Conservation (phyloP, 2,113 vertebrate genomes). For the Xenopus laevis region DNA sequence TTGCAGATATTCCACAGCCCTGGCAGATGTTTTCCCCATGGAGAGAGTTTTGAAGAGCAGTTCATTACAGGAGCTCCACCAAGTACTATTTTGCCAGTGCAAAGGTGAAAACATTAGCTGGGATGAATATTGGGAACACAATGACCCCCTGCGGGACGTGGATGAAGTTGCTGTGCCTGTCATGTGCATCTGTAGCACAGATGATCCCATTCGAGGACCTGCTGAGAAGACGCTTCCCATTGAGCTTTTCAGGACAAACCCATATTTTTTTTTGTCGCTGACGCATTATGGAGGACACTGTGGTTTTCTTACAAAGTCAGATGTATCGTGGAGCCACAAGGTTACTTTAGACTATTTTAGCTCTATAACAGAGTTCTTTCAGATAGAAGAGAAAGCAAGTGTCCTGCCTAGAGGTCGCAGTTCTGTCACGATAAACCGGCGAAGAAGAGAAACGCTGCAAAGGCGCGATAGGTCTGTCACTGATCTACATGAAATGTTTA, state of each 20-base stretch:
- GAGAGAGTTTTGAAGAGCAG: slow-evolving; percentile 61
- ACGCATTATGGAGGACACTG: slow-evolving; percentile 78
- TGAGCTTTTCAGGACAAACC: slow-evolving; percentile 77
- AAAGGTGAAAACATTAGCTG: slow-evolving; percentile 62
- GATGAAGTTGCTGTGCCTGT: slow-evolving; percentile 82
- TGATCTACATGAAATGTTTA: slow-evolving; percentile 58
- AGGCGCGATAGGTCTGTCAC: slow-evolving; percentile 46
- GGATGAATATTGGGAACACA: slow-evolving; percentile 82
- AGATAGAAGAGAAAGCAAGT: slow-evolving; percentile 62
- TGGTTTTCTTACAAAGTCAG: slow-evolving; percentile 60
- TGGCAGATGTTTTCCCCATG: slow-evolving; percentile 65
- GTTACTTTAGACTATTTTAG: slow-evolving; percentile 74
- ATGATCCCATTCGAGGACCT: slow-evolving; percentile 75
- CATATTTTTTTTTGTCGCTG: slow-evolving; percentile 78
- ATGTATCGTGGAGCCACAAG: slow-evolving; percentile 71
- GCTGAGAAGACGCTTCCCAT: slow-evolving; percentile 61
- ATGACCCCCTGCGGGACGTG: slow-evolving; percentile 84
- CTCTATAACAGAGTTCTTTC: slow-evolving; percentile 74
- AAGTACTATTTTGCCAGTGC: slow-evolving; percentile 72
- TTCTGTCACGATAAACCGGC: slow-evolving; percentile 47
- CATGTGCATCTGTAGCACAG: slow-evolving; percentile 74
- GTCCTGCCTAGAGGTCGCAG: slow-evolving; percentile 51
- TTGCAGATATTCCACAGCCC: slow-evolving; percentile 70
- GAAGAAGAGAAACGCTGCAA: slow-evolving; percentile 54
- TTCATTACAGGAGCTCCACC: slow-evolving; percentile 76